phyloP scores from a whole-genome alignment of 2,113 vertebrate genomes.

The Daphoenositta chrysoptera region DNA sequence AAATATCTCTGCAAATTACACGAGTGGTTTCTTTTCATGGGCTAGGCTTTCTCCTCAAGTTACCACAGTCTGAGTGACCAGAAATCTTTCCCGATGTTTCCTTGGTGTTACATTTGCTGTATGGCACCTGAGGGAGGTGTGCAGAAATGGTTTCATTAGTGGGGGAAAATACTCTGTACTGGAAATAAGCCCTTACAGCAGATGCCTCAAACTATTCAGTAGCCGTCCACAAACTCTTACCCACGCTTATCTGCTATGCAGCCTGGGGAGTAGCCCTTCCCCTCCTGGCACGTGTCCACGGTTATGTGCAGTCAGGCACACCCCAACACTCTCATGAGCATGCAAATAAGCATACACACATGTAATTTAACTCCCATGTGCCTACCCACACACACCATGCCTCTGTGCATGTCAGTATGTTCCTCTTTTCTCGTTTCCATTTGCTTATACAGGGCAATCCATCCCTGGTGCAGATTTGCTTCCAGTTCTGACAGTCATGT shows the following conservation, averaged over 20 bases:
- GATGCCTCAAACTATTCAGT: not conserved
- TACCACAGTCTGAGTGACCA: not conserved
- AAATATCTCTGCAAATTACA: not conserved
- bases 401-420: not conserved
- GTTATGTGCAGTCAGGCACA: not conserved
- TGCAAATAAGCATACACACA: not conserved
- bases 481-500: not conserved
- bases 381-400: not conserved
- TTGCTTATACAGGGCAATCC: not conserved
- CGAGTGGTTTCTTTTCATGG: rapidly evolving
- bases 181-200: not conserved
- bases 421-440: rapidly evolving
- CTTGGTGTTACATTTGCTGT: not conserved
- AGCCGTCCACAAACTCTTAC: not conserved
- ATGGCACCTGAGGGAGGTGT: not conserved
- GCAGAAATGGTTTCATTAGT: not conserved
- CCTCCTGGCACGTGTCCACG: not conserved
- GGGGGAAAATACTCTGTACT: not conserved
- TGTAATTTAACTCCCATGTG: not conserved
- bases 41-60: not conserved
- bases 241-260: not conserved
- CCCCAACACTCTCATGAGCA: not conserved
- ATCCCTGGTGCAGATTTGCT: not conserved
- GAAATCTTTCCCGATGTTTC: not conserved
- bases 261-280: not conserved